Conservation (phyloP, 2,888 invertebrate species). For the Watsonalla binaria region DNA sequence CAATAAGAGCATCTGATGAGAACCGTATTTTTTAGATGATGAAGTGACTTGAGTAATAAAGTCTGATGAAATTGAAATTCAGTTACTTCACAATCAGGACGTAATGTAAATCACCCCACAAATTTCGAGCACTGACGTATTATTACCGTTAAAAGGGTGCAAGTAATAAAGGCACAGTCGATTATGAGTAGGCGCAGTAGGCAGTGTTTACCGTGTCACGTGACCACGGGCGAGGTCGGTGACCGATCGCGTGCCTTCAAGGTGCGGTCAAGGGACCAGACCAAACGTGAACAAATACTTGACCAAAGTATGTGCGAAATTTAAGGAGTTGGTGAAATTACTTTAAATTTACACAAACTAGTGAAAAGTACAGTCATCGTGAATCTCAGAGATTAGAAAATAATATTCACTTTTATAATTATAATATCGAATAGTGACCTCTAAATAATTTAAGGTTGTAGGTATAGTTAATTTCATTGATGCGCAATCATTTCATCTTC, state of each 20-base stretch:
- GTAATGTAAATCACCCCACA: not conserved
- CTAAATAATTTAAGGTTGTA: no score
- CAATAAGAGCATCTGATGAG: no score
- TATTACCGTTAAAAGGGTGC: not conserved
- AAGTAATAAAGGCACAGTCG: not conserved
- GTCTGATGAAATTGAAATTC: no score
- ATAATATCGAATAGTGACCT: no score
- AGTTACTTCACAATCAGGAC: not conserved
- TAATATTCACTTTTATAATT: no score
- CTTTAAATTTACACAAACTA: not conserved
- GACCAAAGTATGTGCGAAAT: constrained; percentile 5
- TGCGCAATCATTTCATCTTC: no score
- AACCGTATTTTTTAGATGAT: no score
- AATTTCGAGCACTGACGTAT: not conserved
- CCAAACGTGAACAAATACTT: not conserved
- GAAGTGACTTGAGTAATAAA: no score
- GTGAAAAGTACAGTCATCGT: no score
- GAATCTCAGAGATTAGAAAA: no score
- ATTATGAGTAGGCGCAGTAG: not conserved
- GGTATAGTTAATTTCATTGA: no score
- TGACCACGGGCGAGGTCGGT: constrained; percentile 34
- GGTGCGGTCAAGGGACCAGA: constrained; percentile 51
- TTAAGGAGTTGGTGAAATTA: not conserved
- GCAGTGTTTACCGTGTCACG: constrained; percentile 18
- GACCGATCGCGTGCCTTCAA: constrained; percentile 49